These are phyloP conservation scores for Lampris incognitus DNA, from an alignment of 2,113 vertebrate species.

Conservation along the genomic window DNA sequence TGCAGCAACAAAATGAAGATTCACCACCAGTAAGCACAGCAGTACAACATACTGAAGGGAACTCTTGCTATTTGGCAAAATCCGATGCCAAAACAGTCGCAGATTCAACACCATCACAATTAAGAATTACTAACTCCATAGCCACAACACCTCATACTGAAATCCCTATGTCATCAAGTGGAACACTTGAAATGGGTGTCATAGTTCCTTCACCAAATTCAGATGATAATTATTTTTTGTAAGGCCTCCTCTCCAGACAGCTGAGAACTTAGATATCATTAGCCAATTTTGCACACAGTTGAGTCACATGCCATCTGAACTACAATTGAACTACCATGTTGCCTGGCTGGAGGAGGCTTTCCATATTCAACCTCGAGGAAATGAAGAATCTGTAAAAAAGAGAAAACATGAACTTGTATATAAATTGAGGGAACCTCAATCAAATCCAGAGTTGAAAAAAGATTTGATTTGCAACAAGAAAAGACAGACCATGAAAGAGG, in stretches of 20 bases:
- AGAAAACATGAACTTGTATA: constrained; percentile 23
- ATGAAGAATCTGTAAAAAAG: constrained; percentile 3
- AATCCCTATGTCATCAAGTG: constrained; percentile 10
- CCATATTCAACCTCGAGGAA: constrained; percentile 29
- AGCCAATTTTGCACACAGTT: constrained; percentile 32
- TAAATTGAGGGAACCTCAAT: constrained; percentile 34
- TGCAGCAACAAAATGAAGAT: not conserved
- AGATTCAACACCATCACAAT: not conserved
- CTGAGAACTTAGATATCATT: constrained; percentile 5
- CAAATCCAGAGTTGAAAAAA: constrained; percentile 31
- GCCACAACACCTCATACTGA: constrained; percentile 5
- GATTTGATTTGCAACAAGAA: constrained; percentile 49
- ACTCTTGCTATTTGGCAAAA: not conserved
- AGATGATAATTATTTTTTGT: constrained; percentile 19
- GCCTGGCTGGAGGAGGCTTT: constrained; percentile 40
- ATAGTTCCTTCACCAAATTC: constrained; percentile 6
- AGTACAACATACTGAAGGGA: not conserved
- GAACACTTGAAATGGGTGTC: not conserved
- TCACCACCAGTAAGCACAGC: not conserved
- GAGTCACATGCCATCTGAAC: constrained; percentile 62
- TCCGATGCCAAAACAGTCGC: constrained; percentile 3
- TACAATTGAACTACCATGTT: constrained; percentile 34
- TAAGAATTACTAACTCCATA: not conserved
- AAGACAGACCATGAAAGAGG: constrained; percentile 49
- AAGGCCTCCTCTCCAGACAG: constrained; percentile 5